Conservation (phyloP, 2,888 invertebrate species). For the Gastrophysa polygoni region DNA sequence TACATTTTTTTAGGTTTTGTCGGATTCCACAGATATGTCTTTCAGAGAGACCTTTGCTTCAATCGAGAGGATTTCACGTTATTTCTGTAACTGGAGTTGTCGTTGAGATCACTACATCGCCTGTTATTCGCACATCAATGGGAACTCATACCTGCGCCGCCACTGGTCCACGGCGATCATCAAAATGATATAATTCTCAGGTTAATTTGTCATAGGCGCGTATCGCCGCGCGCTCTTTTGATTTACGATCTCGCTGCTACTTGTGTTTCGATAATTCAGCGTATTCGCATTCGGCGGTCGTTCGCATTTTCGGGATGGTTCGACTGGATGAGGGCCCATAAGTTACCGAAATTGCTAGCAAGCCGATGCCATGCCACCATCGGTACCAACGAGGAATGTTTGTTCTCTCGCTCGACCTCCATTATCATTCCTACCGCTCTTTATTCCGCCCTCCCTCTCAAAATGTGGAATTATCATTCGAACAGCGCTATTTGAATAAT, state of each 20-base stretch:
- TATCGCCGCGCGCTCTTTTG: slow-evolving; percentile 42
- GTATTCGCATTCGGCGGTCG: slow-evolving; percentile 24
- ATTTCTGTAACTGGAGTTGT: too few relatives aligned
- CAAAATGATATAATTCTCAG: too few relatives aligned
- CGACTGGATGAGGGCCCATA: neutral
- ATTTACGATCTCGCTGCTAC: slow-evolving; percentile 42
- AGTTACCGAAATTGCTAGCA: slow-evolving; percentile 10
- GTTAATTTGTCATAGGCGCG: slow-evolving; percentile 51
- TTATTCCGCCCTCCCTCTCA: neutral
- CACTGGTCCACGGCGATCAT: neutral
- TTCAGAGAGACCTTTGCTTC: too few relatives aligned
- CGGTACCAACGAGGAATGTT: neutral
- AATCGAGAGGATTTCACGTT: too few relatives aligned
- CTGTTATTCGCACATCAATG: too few relatives aligned
- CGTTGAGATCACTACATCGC: too few relatives aligned
- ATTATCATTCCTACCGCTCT: too few relatives aligned
- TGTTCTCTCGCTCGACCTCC: neutral
- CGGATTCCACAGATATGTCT: too few relatives aligned
- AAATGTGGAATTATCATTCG: neutral
- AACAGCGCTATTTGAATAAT: too few relatives aligned
- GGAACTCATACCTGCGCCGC: too few relatives aligned
- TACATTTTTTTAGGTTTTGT: too few relatives aligned
- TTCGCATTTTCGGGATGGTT: slow-evolving; percentile 27
- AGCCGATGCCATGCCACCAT: neutral
- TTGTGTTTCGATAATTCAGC: slow-evolving; percentile 26